A percentile compares a stretch with the other conserved stretches of the same genome.
Evolutionary conservation across 2,888 invertebrate genomes (phyloP).

Genomic region (Pantelozetes paolii): DNA sequence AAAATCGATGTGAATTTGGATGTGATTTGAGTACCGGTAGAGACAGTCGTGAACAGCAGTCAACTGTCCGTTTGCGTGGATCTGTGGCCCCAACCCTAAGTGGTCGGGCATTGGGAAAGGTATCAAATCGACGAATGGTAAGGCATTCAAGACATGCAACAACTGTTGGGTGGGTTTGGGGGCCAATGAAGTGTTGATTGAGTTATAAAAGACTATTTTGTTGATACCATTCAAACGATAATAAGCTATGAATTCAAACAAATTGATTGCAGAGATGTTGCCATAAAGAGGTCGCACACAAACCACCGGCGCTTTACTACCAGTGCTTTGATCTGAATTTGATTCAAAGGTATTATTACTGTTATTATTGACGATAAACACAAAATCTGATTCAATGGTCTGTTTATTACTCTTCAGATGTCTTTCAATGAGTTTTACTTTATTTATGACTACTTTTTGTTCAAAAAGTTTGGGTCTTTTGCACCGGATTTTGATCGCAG

Average conservation of each 20-base stretch:
- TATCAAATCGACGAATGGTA: slow-evolving; percentile 3
- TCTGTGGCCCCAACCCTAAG: background rate
- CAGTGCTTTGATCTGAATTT: background rate
- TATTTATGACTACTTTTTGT: background rate
- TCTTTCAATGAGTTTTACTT: background rate
- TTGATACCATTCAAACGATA: slow-evolving; percentile 32
- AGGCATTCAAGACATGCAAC: background rate
- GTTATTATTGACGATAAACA: background rate
- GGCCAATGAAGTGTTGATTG: background rate
- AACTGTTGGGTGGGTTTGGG: background rate
- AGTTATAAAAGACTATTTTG: slow-evolving; percentile 33
- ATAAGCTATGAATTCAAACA: slow-evolving; percentile 40
- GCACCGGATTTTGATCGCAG: slow-evolving; percentile 32
- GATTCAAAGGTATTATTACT: background rate
- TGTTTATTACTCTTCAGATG: background rate
- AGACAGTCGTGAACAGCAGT: slow-evolving; percentile 38
- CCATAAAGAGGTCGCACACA: slow-evolving; percentile 41
- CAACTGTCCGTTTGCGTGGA: slow-evolving; percentile 37
- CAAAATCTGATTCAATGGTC: slow-evolving; percentile 11
- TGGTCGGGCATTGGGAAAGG: slow-evolving; percentile 25
- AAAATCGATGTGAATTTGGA: slow-evolving; percentile 41
- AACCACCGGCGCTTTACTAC: slow-evolving; percentile 22
- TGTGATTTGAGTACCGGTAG: slow-evolving; percentile 18
- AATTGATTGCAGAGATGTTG: slow-evolving; percentile 25
- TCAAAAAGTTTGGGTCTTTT: background rate